Evolutionary conservation across 2,113 vertebrate genomes (phyloP).

Genomic region (Regulus satrapa): DNA sequence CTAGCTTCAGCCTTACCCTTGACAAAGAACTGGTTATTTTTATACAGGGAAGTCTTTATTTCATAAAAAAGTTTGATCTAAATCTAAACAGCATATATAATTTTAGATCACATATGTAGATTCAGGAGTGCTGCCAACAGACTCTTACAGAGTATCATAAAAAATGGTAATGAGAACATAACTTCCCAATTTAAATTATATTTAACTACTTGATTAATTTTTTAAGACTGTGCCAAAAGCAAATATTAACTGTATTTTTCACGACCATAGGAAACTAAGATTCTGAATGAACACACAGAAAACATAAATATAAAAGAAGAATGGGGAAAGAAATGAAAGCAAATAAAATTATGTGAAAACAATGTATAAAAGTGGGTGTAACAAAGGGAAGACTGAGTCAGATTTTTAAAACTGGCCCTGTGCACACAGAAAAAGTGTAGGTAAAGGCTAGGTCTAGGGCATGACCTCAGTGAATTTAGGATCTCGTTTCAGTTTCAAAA

Average conservation of each 20-base stretch:
- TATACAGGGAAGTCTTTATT: not conserved
- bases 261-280: not conserved
- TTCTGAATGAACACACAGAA: not conserved
- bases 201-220: not conserved
- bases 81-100: not conserved
- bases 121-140: not conserved
- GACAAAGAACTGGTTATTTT: not conserved
- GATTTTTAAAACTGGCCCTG: not conserved
- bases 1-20: not conserved
- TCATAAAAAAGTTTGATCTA: not conserved
- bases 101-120: not conserved
- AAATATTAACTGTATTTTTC: not conserved
- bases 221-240: not conserved
- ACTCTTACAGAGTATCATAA: not conserved
- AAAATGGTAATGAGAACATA: not conserved
- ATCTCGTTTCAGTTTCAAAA: not conserved
- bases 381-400: not conserved
- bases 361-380: not conserved
- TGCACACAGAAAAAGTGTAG: not conserved
- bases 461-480: not conserved
- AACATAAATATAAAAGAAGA: not conserved
- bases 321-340: not conserved
- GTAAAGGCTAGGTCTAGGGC: not conserved
- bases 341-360: not conserved
- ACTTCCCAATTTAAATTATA: not conserved